Base-by-base conservation (phyloP, 2,888 invertebrate species). In the Dicycla oo region DNA sequence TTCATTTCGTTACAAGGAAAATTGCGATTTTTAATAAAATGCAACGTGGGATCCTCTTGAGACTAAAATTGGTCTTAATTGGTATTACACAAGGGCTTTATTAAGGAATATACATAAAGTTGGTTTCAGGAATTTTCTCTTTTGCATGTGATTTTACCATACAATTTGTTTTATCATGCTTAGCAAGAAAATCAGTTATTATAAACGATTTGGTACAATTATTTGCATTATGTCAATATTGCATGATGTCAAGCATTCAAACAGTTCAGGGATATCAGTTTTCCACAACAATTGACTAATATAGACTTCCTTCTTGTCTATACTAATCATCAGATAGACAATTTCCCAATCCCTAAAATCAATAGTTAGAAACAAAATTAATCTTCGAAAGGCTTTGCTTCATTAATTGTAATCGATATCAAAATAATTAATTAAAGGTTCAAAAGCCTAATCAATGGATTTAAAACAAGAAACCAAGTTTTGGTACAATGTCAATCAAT, bases 1-100 rank as follows among this genome's bases (percentile, higher is more conserved):
- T 81, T 81, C 53, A 84, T 83, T 82, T 64, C 23, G 69, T 71
- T 63, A 75, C 74, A 84, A 70, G 81, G 64, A 78, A 83, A 80
- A 80, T 75, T 75, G 75, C 34, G 34, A 61, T 51, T 81, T 82
- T 81, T 81, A 69, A 71, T 80, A 61, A 80, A 80, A 83, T 80
- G 83, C 72, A 81, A 67, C 67, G 49, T 61, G 34, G 57, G 47
- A 34, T 45, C 51, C 64, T 49, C 30, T 66, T 57, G 69, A 65
- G 74, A 70, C 30, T 40, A 65, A 67, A 69, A 72, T 57, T 49
- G 4, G n/a, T 20, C 45, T 18, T 66, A 63, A 54, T 60, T 64
- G 54, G 13, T 69, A 40, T 72, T 40, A 62, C 13, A 23, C 45
- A 51, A 79, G 15, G 18, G 20, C 6, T 71, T 43, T 64, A 20